Evolutionary conservation across 2,888 invertebrate genomes (phyloP).

Genomic region (Mythimna lalbum): DNA sequence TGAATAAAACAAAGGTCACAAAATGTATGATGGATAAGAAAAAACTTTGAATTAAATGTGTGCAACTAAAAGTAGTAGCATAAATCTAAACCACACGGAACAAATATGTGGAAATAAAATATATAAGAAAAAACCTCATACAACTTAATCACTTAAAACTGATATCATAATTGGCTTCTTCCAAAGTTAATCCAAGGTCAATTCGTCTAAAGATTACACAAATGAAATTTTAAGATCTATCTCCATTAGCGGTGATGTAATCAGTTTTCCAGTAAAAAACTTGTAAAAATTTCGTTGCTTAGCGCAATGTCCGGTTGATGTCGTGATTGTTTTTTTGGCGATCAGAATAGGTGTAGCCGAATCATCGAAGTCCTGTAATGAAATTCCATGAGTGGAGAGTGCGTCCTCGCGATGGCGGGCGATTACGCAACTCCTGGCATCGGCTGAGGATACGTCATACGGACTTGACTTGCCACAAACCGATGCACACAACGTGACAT

Average conservation of each 20-base stretch:
- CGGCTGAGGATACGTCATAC: conserved; percentile 79
- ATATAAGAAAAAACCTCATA: conserved; percentile 31
- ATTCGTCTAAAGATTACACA: conserved; percentile 39
- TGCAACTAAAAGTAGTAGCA: conserved; percentile 23
- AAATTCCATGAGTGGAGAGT: conserved; percentile 71
- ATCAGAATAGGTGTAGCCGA: conserved; percentile 61
- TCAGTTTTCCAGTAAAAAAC: conserved; percentile 42
- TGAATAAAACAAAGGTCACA: conserved; percentile 2
- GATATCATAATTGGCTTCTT: conserved; percentile 46
- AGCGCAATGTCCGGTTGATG: conserved; percentile 60
- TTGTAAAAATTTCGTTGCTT: conserved; percentile 36
- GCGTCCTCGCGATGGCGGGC: conserved; percentile 75
- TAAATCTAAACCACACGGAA: conserved; percentile 40
- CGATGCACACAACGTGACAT: conserved; percentile 78
- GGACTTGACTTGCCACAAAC: conserved; percentile 71
- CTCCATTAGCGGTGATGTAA: conserved; percentile 44
- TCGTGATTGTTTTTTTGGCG: conserved; percentile 50
- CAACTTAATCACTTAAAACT: conserved; percentile 32
- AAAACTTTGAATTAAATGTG: conserved; percentile 2
- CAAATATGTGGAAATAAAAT: conserved; percentile 36
- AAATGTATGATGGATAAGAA: background rate
- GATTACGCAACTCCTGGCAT: conserved; percentile 65
- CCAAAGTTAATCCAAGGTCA: conserved; percentile 43
- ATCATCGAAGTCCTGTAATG: conserved; percentile 74
- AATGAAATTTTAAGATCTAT: conserved; percentile 54